Base-by-base conservation (phyloP, 2,797 vertebrate species). In the Toxotes lorentzi region DNA sequence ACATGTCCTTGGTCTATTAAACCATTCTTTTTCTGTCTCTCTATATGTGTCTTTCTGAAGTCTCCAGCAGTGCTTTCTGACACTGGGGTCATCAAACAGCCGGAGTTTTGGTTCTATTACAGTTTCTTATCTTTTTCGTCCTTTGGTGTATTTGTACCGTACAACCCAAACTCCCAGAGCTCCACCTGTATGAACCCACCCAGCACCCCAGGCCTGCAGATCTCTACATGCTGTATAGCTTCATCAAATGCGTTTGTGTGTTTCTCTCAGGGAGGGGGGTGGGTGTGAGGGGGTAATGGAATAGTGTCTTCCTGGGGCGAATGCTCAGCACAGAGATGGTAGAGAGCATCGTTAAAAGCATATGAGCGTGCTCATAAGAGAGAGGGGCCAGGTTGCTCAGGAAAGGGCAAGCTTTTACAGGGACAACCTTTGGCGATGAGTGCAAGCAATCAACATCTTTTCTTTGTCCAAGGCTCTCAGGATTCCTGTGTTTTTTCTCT, bases 271-370 rank as follows among this genome's bases (percentile, higher is more conserved):
- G 76, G 72, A 48, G 73, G 56, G 7, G 67, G 19, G 41, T 4
- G 19, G 51, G 6, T 57, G 24, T 32, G 45, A 3, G 70, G 56
- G 76, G 59, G 75, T 85, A 90, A 92, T 93, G 81, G 84, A 83
- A 91, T 64, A 79, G 75, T 69, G 65, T 91, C 89, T 92, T 89
- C 82, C 86, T 13, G 70, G 78, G 86, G 86, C 54, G 65, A 90
- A 85, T 78, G 81, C 84, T 88, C 79, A 76, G 76, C 50, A 0
- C 62, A 56, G 79, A 50, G 82, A 84, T 70, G 75, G 73, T 79
- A 78, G 91, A 92, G 82, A 84, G 79, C 83, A 85, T 89, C 81
- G 83, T 93, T 94, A 92, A 91, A 92, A 92, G 90, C 88, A 86
- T 86, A 75, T 80, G 84, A 89, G 83, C 60, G 51, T 70, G 65